Conservation (phyloP, 1,140 invertebrate species). For the Orchestia grillus region DNA sequence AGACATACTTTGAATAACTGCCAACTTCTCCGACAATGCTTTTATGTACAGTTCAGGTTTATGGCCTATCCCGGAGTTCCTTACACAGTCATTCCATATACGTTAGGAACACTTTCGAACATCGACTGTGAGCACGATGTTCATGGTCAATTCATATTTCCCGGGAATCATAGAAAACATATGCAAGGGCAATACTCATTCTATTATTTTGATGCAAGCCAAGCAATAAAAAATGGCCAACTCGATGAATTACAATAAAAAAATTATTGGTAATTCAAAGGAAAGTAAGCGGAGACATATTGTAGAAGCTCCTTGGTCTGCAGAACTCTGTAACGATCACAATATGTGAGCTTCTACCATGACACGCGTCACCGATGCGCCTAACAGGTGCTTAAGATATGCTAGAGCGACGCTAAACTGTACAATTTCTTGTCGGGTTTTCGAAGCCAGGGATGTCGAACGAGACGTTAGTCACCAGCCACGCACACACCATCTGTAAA, state of each 20-base stretch:
- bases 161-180: not conserved
- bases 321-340: not conserved
- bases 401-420: conserved; percentile 37
- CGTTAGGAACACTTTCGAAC: not conserved
- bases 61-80: not conserved
- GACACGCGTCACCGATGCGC: not conserved
- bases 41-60: not conserved
- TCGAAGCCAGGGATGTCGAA: conserved; percentile 63
- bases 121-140: not conserved
- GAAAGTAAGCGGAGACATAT: not conserved
- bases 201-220: not conserved
- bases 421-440: conserved; percentile 63
- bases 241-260: not conserved
- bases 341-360: not conserved
- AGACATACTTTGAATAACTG: not conserved
- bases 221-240: not conserved
- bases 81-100: too few relatives aligned
- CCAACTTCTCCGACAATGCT: not conserved
- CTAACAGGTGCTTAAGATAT: conserved; percentile 10
- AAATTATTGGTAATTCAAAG: not conserved
- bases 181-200: not conserved
- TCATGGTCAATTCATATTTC: not conserved
- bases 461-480: conserved; percentile 61
- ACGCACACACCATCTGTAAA: conserved; percentile 61
- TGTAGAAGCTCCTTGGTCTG: not conserved